Percentiles rank a stretch among this genome's conserved stretches.
Conservation (phyloP, 1,140 invertebrate species). For the Ephestia elutella region DNA sequence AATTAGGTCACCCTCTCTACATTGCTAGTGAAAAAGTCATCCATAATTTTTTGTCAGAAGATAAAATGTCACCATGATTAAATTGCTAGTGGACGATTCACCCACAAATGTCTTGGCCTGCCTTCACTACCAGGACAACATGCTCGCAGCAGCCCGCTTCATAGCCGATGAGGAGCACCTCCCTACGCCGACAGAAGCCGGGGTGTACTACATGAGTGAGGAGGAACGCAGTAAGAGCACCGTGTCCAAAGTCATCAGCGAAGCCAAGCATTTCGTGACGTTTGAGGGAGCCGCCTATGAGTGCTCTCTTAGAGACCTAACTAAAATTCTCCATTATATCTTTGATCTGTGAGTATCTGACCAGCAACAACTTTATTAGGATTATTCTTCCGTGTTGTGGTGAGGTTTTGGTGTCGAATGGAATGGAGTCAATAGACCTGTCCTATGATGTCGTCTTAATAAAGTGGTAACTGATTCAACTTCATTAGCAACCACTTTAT, state of each 20-base stretch:
- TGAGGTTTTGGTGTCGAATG: too few species aligned
- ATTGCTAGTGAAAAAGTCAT: too few species aligned
- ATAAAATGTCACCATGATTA: too few species aligned
- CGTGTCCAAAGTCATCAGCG: background rate
- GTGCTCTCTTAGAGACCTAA: slow-evolving; percentile 48
- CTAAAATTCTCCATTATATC: slow-evolving; percentile 59
- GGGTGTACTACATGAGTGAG: slow-evolving; percentile 33
- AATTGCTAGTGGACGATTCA: too few species aligned
- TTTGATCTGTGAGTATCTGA: slow-evolving; percentile 60
- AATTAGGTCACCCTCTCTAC: too few species aligned
- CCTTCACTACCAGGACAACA: slow-evolving; percentile 61
- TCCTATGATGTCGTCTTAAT: too few species aligned
- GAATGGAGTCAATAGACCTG: too few species aligned
- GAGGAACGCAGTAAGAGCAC: slow-evolving; percentile 12
- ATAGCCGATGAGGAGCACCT: slow-evolving; percentile 31
- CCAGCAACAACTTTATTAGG: too few species aligned
- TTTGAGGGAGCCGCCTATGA: slow-evolving; percentile 43
- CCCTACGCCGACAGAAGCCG: slow-evolving; percentile 37
- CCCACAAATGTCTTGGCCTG: too few species aligned
- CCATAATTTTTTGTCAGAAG: too few species aligned
- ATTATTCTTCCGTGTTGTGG: background rate
- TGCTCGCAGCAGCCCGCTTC: slow-evolving; percentile 44
- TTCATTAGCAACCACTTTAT: too few species aligned
- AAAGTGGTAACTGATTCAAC: too few species aligned
- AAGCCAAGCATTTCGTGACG: slow-evolving; percentile 34